These are phyloP conservation scores for Elephantulus edwardii DNA, from an alignment of 2,113 vertebrate genomes.

Conservation along the genomic window DNA sequence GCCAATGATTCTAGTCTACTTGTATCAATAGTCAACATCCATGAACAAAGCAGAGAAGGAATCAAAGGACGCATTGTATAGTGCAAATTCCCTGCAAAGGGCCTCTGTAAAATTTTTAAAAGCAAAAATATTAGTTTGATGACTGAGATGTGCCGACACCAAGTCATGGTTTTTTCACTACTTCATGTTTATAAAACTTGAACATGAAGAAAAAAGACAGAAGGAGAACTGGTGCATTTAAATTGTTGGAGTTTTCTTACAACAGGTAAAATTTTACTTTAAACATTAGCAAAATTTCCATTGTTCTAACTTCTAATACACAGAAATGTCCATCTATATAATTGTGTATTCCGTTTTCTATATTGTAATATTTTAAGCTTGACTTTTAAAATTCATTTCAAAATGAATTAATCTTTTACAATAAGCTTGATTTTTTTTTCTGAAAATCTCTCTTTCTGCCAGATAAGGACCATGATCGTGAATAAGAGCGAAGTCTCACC, in stretches of 20 bases:
- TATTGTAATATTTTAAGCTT: constrained; percentile 4
- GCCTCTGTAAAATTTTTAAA: too few relatives aligned
- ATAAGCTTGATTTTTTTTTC: background rate
- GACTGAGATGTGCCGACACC: too few relatives aligned
- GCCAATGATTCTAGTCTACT: too few relatives aligned
- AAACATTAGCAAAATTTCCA: constrained; percentile 32
- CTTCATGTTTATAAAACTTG: too few relatives aligned
- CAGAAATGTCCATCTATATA: background rate
- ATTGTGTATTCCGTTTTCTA: background rate
- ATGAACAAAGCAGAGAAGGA: too few relatives aligned
- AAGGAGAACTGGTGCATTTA: too few relatives aligned
- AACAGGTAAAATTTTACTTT: constrained; percentile 38
- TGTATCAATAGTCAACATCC: too few relatives aligned
- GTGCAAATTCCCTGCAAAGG: too few relatives aligned
- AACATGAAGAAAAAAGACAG: too few relatives aligned
- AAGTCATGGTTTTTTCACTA: too few relatives aligned
- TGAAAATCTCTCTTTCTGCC: background rate
- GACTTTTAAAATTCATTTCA: constrained; percentile 15
- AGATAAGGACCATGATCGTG: background rate
- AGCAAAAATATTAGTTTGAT: too few relatives aligned
- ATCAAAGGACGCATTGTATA: too few relatives aligned
- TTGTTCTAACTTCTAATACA: constrained; percentile 7
- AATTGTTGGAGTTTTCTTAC: background rate
- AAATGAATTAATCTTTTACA: constrained; percentile 26
- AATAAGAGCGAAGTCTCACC: background rate